Evolutionary conservation across 2,888 invertebrate genomes (phyloP).

Genomic region (Tetragonisca angustula): DNA sequence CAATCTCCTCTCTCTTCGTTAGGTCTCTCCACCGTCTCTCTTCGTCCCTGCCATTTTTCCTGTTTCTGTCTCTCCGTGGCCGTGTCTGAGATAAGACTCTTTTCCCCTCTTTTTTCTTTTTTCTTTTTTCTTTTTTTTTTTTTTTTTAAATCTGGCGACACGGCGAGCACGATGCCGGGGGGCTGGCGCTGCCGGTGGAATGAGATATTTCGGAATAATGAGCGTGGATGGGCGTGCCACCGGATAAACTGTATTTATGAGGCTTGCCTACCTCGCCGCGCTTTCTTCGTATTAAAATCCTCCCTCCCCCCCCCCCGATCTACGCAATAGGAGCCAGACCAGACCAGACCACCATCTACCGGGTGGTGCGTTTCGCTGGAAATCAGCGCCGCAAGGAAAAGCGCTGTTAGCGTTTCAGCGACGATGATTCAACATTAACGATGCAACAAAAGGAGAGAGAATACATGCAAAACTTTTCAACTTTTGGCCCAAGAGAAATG

Average conservation of each 20-base stretch:
- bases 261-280: slow-evolving; percentile 73
- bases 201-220: slow-evolving; percentile 84
- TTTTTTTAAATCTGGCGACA: slow-evolving; percentile 75
- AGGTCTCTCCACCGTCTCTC: slow-evolving; percentile 7
- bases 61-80: slow-evolving; percentile 70
- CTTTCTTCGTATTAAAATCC: slow-evolving; percentile 70
- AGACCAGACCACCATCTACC: slow-evolving; percentile 48
- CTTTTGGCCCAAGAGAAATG: too few species aligned
- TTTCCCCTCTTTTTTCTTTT: too few species aligned
- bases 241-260: slow-evolving; percentile 83
- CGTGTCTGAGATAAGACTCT: slow-evolving; percentile 74
- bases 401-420: too few species aligned
- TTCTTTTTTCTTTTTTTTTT: too few species aligned
- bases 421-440: too few species aligned
- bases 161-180: slow-evolving; percentile 70
- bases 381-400: not conserved
- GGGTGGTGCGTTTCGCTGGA: slow-evolving; percentile 38
- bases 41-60: slow-evolving; percentile 24
- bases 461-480: too few species aligned
- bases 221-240: slow-evolving; percentile 82
- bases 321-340: slow-evolving; percentile 46
- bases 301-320: slow-evolving; percentile 61
- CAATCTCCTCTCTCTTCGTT: slow-evolving; percentile 31
- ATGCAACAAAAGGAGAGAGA: too few species aligned
- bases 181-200: slow-evolving; percentile 72